Evolutionary conservation across 2,888 invertebrate genomes (phyloP).

Genomic region (Dryocosmus kuriphilus): DNA sequence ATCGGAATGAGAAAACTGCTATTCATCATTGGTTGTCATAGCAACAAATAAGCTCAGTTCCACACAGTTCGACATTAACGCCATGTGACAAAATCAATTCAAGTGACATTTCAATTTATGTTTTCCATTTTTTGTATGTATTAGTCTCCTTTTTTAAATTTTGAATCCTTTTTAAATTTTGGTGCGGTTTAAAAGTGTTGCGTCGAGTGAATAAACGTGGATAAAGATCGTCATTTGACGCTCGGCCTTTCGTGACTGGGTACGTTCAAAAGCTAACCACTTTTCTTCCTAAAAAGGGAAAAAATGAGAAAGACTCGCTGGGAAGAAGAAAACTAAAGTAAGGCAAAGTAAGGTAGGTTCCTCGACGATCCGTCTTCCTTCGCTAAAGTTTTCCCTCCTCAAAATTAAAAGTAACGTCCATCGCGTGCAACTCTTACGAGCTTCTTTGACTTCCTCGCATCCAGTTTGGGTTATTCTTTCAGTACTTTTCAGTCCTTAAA

Average conservation of each 20-base stretch:
- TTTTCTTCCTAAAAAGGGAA: not conserved
- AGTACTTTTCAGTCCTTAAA: slow-evolving; percentile 4
- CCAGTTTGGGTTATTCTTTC: slow-evolving; percentile 5
- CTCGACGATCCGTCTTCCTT: slow-evolving; percentile 48
- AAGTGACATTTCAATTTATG: slow-evolving; percentile 69
- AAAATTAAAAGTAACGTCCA: slow-evolving; percentile 48
- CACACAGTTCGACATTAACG: slow-evolving; percentile 64
- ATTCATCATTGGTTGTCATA: not conserved
- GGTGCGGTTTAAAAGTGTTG: slow-evolving; percentile 58
- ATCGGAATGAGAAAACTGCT: not conserved
- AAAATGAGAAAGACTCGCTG: slow-evolving; percentile 42
- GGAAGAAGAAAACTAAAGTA: slow-evolving; percentile 47
- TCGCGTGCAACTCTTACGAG: slow-evolving; percentile 45
- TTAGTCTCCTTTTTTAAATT: slow-evolving; percentile 50
- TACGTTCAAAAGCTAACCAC: slow-evolving; percentile 54
- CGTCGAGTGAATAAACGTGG: slow-evolving; percentile 43
- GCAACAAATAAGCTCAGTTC: slow-evolving; percentile 45
- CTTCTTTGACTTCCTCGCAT: slow-evolving; percentile 33
- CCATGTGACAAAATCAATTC: slow-evolving; percentile 73
- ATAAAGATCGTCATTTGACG: not conserved
- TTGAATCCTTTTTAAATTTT: not conserved
- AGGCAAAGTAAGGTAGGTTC: slow-evolving; percentile 49
- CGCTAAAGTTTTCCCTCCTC: slow-evolving; percentile 49
- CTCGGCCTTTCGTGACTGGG: slow-evolving; percentile 55
- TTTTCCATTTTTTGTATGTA: slow-evolving; percentile 65